Conservation (phyloP, 2,888 invertebrate species). For the Adineta ricciae region DNA sequence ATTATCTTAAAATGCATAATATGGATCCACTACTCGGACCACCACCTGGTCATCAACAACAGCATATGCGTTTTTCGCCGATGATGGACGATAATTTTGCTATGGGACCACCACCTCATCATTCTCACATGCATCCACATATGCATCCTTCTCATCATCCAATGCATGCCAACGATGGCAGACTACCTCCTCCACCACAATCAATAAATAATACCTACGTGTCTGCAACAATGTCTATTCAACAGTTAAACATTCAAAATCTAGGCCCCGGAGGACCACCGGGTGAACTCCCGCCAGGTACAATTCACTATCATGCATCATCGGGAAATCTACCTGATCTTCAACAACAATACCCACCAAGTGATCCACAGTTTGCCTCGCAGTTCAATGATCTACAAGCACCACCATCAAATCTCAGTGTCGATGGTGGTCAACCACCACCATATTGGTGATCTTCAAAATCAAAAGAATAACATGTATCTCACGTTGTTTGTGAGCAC, state of each 20-base stretch:
- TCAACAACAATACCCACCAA: neutral
- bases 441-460: neutral
- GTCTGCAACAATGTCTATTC: conserved; percentile 53
- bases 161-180: conserved; percentile 36
- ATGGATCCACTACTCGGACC: conserved; percentile 18
- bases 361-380: neutral
- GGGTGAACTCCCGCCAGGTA: neutral
- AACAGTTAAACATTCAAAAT: conserved; percentile 53
- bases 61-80: conserved; percentile 34
- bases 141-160: conserved; percentile 28
- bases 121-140: neutral
- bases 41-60: conserved; percentile 35
- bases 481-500: neutral
- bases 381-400: neutral
- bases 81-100: conserved; percentile 24
- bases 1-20: neutral
- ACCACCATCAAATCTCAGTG: neutral
- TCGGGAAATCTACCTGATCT: neutral
- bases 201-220: conserved; percentile 54
- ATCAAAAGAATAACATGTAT: neutral
- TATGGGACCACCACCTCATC: conserved; percentile 26
- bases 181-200: conserved; percentile 37
- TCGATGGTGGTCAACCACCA: neutral
- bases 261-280: conserved; percentile 37
- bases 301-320: neutral